Conservation (phyloP, 1,140 invertebrate genomes). For the Zaprionus capensis region DNA sequence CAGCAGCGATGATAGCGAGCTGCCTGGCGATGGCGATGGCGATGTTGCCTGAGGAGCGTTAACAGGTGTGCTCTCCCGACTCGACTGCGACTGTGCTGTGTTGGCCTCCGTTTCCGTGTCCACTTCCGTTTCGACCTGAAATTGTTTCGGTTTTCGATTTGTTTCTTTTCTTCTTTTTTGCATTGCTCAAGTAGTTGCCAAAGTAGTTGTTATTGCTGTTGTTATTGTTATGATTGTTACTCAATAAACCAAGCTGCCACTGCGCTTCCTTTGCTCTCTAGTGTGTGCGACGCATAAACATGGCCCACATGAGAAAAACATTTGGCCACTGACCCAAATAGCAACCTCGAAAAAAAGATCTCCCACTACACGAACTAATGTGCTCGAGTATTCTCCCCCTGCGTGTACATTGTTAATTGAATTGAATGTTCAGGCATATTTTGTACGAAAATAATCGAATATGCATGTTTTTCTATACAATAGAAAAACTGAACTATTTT, state of each 20-base stretch:
- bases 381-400: not conserved
- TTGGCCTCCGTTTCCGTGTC: conserved; percentile 56
- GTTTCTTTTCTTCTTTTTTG: not conserved
- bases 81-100: conserved; percentile 31
- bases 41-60: conserved; percentile 44
- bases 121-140: conserved; percentile 61
- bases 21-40: conserved; percentile 17
- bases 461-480: not conserved
- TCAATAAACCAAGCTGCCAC: conserved; percentile 7
- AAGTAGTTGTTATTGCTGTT: conserved; percentile 16
- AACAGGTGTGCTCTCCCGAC: conserved; percentile 83
- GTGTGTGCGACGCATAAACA: conserved; percentile 27
- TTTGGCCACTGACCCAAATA: conserved; percentile 6
- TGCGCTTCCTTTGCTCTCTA: conserved; percentile 9
- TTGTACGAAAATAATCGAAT: not conserved
- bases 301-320: conserved; percentile 12
- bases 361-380: not conserved
- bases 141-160: conserved; percentile 27
- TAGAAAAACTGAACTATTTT: not conserved
- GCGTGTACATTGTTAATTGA: not conserved
- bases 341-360: not conserved
- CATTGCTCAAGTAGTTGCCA: conserved; percentile 15
- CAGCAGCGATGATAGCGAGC: conserved; percentile 49
- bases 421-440: not conserved
- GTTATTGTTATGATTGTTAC: conserved; percentile 14